phyloP scores from a whole-genome alignment of 2,888 invertebrate species.

The Melangyna quadrimaculata region DNA sequence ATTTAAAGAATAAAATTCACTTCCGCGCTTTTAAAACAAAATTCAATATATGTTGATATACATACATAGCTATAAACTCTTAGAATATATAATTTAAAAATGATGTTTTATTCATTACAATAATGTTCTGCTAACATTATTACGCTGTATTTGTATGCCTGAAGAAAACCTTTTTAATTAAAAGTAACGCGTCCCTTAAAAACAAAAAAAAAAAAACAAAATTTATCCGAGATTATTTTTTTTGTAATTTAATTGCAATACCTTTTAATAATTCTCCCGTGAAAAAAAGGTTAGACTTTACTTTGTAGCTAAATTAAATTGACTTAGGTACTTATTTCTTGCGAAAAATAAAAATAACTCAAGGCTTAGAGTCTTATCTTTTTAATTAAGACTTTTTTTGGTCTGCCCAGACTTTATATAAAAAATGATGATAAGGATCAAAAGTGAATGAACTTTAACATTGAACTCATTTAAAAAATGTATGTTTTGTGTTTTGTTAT shows the following conservation, averaged over 20 bases:
- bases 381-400: not conserved
- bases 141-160: not conserved
- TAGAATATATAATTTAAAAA: not conserved
- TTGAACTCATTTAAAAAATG: not conserved
- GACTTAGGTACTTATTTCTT: not conserved
- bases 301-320: constrained; percentile 1
- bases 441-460: not conserved
- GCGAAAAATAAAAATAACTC: not conserved
- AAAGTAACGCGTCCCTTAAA: not conserved
- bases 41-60: no score
- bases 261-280: not conserved
- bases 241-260: not conserved
- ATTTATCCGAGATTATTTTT: not conserved
- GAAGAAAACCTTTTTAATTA: not conserved
- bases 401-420: not conserved
- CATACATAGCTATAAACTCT: no score
- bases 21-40: no score
- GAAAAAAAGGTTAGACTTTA: not conserved
- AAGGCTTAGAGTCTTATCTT: not conserved
- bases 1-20: no score
- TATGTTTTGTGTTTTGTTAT: not conserved
- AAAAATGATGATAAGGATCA: not conserved
- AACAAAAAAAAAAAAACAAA: not conserved
- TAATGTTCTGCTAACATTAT: not conserved
- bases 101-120: not conserved